Percentiles rank a stretch among this genome's conserved stretches.
phyloP scores from a whole-genome alignment of 2,888 invertebrate genomes.

The Torymus texanus region DNA sequence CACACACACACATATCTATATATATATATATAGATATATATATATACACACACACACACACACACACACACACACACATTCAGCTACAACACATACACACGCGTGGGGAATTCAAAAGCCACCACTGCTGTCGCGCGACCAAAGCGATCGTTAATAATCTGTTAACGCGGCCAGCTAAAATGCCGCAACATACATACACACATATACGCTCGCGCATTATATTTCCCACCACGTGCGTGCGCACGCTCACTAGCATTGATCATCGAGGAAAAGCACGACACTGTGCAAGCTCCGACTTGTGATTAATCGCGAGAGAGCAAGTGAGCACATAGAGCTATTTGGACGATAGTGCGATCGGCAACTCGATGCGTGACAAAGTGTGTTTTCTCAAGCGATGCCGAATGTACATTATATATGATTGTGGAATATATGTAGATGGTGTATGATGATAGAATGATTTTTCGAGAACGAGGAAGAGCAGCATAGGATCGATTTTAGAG shows the following conservation, averaged over 20 bases:
- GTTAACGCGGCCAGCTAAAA: constrained; percentile 47
- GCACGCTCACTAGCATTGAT: constrained; percentile 41
- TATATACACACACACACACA: no score
- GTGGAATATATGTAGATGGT: no score
- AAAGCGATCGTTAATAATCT: constrained; percentile 60
- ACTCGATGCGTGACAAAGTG: background rate
- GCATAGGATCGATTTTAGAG: no score
- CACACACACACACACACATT: no score
- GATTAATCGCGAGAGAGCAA: no score
- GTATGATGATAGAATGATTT: no score
- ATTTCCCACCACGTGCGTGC: background rate
- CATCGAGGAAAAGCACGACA: constrained; percentile 4
- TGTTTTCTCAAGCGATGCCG: constrained; percentile 1
- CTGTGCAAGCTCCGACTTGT: no score
- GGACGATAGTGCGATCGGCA: background rate
- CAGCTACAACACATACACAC: background rate
- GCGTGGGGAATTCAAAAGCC: constrained; percentile 13
- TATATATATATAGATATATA: no score
- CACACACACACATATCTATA: no score
- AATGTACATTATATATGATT: no score
- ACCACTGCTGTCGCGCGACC: constrained; percentile 7
- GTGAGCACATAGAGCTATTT: no score
- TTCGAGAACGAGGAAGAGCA: no score
- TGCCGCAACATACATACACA: constrained; percentile 31
- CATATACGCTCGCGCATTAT: background rate